Evolutionary conservation across 1,140 invertebrate species (phyloP).

Genomic region (Heliconius melpomene): DNA sequence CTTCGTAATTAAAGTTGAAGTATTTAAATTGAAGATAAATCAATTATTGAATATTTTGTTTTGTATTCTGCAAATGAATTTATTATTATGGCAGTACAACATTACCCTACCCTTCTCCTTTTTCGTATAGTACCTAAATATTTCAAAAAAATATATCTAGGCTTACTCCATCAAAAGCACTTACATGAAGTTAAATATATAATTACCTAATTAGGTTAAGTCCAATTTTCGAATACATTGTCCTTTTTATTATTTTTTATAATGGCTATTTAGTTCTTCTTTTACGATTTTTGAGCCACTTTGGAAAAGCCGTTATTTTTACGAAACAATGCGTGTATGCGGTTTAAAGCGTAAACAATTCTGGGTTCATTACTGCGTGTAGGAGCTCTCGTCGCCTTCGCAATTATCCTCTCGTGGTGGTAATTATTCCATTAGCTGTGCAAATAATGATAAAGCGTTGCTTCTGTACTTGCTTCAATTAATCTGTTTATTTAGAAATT

Average conservation of each 20-base stretch:
- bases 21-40: too few relatives aligned
- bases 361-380: slow-evolving; percentile 48
- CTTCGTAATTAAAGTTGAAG: neutral
- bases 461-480: slow-evolving; percentile 28
- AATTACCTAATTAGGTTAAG: too few relatives aligned
- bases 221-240: too few relatives aligned
- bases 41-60: too few relatives aligned
- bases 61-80: too few relatives aligned
- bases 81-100: too few relatives aligned
- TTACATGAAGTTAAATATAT: too few relatives aligned
- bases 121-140: too few relatives aligned
- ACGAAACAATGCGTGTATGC: neutral
- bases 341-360: slow-evolving; percentile 31
- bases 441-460: slow-evolving; percentile 69
- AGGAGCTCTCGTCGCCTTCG: slow-evolving; percentile 43
- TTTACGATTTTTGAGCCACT: neutral
- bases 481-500: slow-evolving; percentile 19
- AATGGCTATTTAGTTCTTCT: neutral
- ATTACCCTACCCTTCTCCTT: too few relatives aligned
- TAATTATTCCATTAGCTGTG: slow-evolving; percentile 73
- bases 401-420: slow-evolving; percentile 56
- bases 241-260: too few relatives aligned
- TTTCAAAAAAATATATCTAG: too few relatives aligned
- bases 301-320: neutral
- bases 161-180: too few relatives aligned